Evolutionary conservation across 2,113 vertebrate species (phyloP).

Genomic region (Genyomyrus donnyi): DNA sequence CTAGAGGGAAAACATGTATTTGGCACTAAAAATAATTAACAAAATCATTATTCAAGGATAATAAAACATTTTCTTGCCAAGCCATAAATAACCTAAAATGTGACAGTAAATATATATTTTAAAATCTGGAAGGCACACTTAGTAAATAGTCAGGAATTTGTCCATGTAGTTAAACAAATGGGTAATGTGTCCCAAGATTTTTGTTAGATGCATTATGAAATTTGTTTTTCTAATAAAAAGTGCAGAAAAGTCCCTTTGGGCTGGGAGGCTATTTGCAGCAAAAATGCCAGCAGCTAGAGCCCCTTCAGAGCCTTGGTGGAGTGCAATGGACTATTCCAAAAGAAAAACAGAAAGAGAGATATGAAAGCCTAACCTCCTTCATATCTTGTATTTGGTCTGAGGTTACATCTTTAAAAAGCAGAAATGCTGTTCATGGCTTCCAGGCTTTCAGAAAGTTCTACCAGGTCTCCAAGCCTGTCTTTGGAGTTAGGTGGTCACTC

Average conservation of each 20-base stretch:
- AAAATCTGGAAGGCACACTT: not conserved
- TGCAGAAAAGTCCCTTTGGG: not conserved
- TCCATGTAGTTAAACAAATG: not conserved
- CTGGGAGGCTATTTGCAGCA: not conserved
- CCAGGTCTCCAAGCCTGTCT: not conserved
- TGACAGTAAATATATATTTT: slow-evolving; percentile 13
- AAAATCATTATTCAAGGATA: not conserved
- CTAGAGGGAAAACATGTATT: not conserved
- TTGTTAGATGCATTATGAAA: not conserved
- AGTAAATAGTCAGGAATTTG: not conserved
- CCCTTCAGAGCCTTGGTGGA: not conserved
- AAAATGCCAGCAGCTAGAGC: not conserved
- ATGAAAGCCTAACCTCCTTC: not conserved
- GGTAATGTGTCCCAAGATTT: not conserved
- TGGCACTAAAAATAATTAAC: not conserved
- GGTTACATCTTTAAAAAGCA: not conserved
- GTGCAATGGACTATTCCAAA: not conserved
- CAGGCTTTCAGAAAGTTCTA: not conserved
- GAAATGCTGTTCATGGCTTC: not conserved
- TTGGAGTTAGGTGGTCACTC: not conserved
- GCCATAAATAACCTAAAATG: slow-evolving; percentile 26
- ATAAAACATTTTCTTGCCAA: slow-evolving; percentile 17
- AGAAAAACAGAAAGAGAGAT: not conserved
- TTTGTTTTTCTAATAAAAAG: not conserved
- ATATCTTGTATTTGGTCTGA: not conserved